Evolutionary conservation across 2,113 vertebrate genomes (phyloP).

Genomic region (Pachypanchax playfairii): DNA sequence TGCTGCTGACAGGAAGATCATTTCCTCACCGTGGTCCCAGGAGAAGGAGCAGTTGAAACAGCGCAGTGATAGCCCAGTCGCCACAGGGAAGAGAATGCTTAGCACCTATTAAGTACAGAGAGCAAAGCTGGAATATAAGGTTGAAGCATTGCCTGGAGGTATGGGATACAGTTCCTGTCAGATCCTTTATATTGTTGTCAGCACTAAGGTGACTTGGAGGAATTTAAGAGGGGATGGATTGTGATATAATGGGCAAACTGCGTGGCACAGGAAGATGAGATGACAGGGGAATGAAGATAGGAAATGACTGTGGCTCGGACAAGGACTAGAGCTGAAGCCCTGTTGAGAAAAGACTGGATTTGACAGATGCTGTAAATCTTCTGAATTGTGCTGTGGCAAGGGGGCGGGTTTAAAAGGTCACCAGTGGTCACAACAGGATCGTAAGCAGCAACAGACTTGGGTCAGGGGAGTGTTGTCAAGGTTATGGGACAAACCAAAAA

Average conservation of each 20-base stretch:
- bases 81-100: conserved; percentile 64
- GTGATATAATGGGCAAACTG: conserved; percentile 40
- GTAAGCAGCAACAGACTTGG: conserved; percentile 16
- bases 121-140: conserved; percentile 61
- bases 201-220: conserved; percentile 50
- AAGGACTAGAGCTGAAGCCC: conserved; percentile 57
- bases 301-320: conserved; percentile 48
- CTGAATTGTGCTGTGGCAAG: conserved; percentile 40
- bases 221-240: conserved; percentile 39
- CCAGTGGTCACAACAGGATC: conserved; percentile 39
- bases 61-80: conserved; percentile 48
- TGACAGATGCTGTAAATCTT: conserved; percentile 70
- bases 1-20: conserved; percentile 58
- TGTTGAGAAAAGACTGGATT: conserved; percentile 57
- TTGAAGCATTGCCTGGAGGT: conserved; percentile 53
- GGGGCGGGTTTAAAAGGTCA: conserved; percentile 54
- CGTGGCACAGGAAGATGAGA: conserved; percentile 26
- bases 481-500: conserved; percentile 27
- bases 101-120: conserved; percentile 70
- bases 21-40: conserved; percentile 49
- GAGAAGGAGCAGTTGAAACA: conserved; percentile 45
- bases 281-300: conserved; percentile 36
- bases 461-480: conserved; percentile 25
- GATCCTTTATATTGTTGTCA: conserved; percentile 60
- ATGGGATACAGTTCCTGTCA: conserved; percentile 47